Percentiles rank a stretch among this genome's conserved stretches.
Conservation (phyloP, 1,140 invertebrate genomes). For the Aphelinus certus region DNA sequence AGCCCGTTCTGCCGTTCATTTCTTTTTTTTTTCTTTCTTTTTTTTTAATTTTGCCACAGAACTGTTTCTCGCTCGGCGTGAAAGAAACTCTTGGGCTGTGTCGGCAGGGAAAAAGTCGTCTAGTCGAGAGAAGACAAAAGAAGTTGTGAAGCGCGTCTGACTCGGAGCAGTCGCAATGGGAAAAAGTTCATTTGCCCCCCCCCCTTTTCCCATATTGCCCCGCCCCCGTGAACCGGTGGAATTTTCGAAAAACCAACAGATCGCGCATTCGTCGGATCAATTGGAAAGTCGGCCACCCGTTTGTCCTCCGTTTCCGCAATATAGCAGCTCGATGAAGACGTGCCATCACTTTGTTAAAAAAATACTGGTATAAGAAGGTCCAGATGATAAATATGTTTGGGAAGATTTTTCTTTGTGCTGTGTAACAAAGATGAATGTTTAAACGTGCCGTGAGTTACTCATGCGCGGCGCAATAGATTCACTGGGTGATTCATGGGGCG, state of each 20-base stretch:
- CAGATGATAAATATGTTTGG: too few relatives aligned
- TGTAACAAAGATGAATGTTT: constrained; percentile 20
- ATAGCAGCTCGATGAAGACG: too few relatives aligned
- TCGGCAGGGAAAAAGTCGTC: constrained; percentile 20
- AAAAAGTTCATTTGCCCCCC: constrained; percentile 10
- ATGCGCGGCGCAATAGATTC: background rate
- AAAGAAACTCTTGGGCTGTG: constrained; percentile 4
- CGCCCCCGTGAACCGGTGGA: background rate
- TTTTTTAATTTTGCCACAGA: constrained; percentile 36
- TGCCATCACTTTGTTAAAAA: too few relatives aligned
- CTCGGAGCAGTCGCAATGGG: background rate
- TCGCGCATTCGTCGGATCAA: constrained; percentile 14
- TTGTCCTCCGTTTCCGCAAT: too few relatives aligned
- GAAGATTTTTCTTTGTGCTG: background rate
- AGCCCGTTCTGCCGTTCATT: background rate
- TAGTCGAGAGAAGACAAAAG: constrained; percentile 30
- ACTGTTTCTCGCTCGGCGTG: constrained; percentile 17
- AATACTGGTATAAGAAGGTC: too few relatives aligned
- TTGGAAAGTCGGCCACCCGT: background rate
- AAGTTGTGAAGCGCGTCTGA: constrained; percentile 29
- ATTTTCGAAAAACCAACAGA: constrained; percentile 14
- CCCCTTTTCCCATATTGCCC: too few relatives aligned
- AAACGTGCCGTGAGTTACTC: background rate
- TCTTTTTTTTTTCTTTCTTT: background rate
- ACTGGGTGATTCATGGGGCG: constrained; percentile 23